Conservation (phyloP, 1,140 invertebrate genomes). For the Drosophila eugracilis region DNA sequence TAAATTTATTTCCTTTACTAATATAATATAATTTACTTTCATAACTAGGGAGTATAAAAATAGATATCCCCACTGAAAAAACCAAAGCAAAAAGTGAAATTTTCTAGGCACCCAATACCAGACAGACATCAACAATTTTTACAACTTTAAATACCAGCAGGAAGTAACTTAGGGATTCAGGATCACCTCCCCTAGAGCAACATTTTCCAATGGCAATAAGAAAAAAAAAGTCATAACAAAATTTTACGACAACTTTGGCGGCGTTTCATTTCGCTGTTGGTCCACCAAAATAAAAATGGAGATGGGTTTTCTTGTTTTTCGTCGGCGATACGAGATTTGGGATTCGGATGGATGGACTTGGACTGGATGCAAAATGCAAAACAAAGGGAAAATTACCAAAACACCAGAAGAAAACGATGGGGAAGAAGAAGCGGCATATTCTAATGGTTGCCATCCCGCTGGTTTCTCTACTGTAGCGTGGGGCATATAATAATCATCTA, state of each 20-base stretch:
- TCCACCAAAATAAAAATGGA: neutral
- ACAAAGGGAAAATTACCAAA: constrained; percentile 74
- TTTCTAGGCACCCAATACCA: constrained; percentile 17
- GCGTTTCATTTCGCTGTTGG: constrained; percentile 61
- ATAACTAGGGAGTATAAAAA: neutral
- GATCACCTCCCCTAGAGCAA: constrained; percentile 39
- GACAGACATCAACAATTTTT: constrained; percentile 71
- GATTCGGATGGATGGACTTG: constrained; percentile 11
- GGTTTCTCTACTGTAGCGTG: constrained; percentile 19
- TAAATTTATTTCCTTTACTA: too few species aligned
- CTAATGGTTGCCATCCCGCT: constrained; percentile 77
- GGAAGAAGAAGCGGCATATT: constrained; percentile 47
- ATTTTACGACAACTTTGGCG: constrained; percentile 82
- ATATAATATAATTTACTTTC: too few species aligned
- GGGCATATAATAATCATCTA: constrained; percentile 84
- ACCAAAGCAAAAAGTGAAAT: neutral
- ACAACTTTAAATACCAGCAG: constrained; percentile 80
- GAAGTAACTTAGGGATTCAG: constrained; percentile 66
- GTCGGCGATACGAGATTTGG: neutral
- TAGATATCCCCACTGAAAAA: neutral
- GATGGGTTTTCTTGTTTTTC: neutral
- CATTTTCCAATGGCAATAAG: constrained; percentile 77
- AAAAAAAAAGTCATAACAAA: constrained; percentile 83
- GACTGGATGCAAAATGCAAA: constrained; percentile 71
- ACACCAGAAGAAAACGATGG: constrained; percentile 12